Evolutionary conservation across 53 echinoderm and acorn worm genomes (phyloP), one percentile per base, ranked within the genome.

Genomic region (Arbacia lixula): DNA sequence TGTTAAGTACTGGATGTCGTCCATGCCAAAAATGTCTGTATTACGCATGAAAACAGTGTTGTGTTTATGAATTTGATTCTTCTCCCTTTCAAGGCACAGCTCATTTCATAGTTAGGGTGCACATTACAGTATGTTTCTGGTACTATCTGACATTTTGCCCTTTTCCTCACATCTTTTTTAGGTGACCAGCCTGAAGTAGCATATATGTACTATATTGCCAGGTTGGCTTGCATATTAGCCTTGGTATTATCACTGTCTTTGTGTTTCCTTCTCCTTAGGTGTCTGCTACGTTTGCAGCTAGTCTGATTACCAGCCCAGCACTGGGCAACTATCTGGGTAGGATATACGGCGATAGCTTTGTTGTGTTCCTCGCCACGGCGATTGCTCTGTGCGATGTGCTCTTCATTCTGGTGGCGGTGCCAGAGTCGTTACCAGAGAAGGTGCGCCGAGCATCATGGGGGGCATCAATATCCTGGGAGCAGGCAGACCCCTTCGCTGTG

Each of bases 391-490:
- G 92, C 16, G 94, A 94, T 40, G 90, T 94, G 9, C 77, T 99
- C 55, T 99, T 99, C 62, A 92, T 99, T n/a, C 64, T 99, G 53
- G 94, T 99, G 20, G 99, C 99, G 11, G 99, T 99, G 66, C 99
- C 99, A 1, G 99, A 99, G 34, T 99, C 99, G 16, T 63, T 99
- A 65, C 92, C 99, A 19, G 99, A 99, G 76, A 99, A 99, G 72
- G 85, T 99, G 12, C 94, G 99, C 28, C 90, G 92, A 31, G 99
- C 94, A 4, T 98, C 94, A 35, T 98, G 98, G 98, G 98, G 94
- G 0, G 94, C 98, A 6, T 92, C 98, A 68, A 98, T 98, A 92
- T 88, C 98, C 3, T 98, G 98, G 98, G 98, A 98, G 81, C 98
- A 98, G 71, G 98, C 98, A 14, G 98, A 98, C 34, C 98, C 98